Evolutionary conservation across 2,113 vertebrate species (phyloP).

Genomic region (Bambusicola thoracicus): DNA sequence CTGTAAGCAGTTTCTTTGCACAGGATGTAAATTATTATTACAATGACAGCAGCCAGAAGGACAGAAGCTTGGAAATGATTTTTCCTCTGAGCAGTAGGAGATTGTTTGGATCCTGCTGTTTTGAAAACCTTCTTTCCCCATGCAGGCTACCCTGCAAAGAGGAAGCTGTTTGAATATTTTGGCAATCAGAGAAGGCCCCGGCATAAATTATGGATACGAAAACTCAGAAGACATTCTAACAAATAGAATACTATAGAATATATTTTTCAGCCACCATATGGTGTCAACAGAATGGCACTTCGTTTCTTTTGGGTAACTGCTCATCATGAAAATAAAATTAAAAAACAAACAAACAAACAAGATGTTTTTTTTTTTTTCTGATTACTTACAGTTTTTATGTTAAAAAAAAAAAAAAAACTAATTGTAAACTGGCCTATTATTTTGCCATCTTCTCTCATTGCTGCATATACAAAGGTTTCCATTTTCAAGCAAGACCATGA

Average conservation of each 20-base stretch:
- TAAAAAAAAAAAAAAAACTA: slow-evolving; percentile 54
- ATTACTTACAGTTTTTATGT: slow-evolving; percentile 64
- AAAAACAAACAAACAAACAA: slow-evolving; percentile 70
- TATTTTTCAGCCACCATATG: slow-evolving; percentile 81
- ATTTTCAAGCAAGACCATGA: not conserved
- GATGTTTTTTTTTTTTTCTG: not conserved
- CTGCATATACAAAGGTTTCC: not conserved
- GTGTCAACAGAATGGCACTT: slow-evolving; percentile 82
- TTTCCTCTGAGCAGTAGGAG: slow-evolving; percentile 78
- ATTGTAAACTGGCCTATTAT: slow-evolving; percentile 61
- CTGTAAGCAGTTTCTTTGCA: slow-evolving; percentile 73
- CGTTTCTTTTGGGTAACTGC: slow-evolving; percentile 77
- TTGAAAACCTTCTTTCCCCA: slow-evolving; percentile 77
- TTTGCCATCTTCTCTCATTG: not conserved
- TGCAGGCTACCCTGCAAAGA: slow-evolving; percentile 76
- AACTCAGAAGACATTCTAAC: slow-evolving; percentile 78
- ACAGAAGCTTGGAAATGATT: slow-evolving; percentile 82
- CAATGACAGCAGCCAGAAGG: slow-evolving; percentile 81
- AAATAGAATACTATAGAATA: slow-evolving; percentile 77
- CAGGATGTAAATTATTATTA: slow-evolving; percentile 80
- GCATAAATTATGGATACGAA: slow-evolving; percentile 81
- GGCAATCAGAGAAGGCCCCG: slow-evolving; percentile 75
- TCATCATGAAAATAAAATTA: slow-evolving; percentile 63
- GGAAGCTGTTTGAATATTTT: slow-evolving; percentile 81
- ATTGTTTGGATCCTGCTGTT: slow-evolving; percentile 81